Evolutionary conservation across 2,113 vertebrate species (phyloP), one percentile per base, ranked within the genome.

Genomic region (Ranitomeya variabilis): DNA sequence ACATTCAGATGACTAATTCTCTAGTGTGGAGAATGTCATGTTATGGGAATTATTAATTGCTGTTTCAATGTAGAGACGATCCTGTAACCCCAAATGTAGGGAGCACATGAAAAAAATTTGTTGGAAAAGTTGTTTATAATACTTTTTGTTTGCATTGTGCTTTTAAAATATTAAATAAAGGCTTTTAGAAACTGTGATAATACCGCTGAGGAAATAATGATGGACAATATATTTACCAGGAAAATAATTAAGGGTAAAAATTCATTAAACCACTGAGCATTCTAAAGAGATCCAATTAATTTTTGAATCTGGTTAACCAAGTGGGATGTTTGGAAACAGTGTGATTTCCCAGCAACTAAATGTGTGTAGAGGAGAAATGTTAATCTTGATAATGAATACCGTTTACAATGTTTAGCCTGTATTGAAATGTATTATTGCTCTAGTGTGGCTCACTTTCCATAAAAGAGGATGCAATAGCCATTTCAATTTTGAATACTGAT

Each of bases 161-260:
- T 19, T 21, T 74, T 52, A 76, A 76, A 45, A 51, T 21, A 74
- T 14, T 26, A 76, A 76, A 52, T 76, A 12, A 51, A 76, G 8
- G 16, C 31, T 76, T 76, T 76, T 45, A 45, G 15, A 74, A 74
- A 74, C 16, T 37, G 4, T 73, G 73, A 21, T 76, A 76, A 52
- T 52, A 76, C 73, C 73, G 52, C 45, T 76, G 73, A 76, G 73
- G 52, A 76, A 76, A 76, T 76, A 76, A 76, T 76, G 37, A 76
- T 76, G 73, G 73, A 76, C 73, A 76, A 76, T 76, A 76, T 76
- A 76, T 76, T 76, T 76, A 76, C 73, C 31, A 76, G 73, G 73
- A 76, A 76, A 76, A 76, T 76, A 76, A 76, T 76, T 76, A 76
- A 76, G 37, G 51, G 45, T 52, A 45, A 76, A 74, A 76, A 52